Evolutionary conservation across 2,888 invertebrate genomes (phyloP).

Genomic region (Rhamnusium bicolor): DNA sequence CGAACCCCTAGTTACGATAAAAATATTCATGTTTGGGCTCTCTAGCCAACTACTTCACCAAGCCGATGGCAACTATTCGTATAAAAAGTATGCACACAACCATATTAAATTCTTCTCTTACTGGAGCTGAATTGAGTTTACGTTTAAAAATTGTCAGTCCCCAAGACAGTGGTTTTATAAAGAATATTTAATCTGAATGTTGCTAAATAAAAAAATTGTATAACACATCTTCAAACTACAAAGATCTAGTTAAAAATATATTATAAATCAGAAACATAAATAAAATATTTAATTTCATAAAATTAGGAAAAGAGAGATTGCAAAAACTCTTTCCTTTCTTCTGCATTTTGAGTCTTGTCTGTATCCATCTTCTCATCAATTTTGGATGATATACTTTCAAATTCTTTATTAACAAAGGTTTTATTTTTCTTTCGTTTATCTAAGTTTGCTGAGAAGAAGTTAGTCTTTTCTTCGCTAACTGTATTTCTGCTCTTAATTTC

Average conservation of each 20-base stretch:
- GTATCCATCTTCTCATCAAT: slow-evolving; percentile 22
- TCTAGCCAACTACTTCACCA: too few species aligned
- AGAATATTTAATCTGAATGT: too few species aligned
- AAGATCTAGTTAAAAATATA: background rate
- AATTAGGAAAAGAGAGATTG: slow-evolving; percentile 64
- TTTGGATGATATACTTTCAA: slow-evolving; percentile 52
- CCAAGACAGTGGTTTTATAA: too few species aligned
- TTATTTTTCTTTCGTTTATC: slow-evolving; percentile 83
- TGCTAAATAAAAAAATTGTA: too few species aligned
- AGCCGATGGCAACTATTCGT: too few species aligned
- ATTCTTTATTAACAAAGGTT: slow-evolving; percentile 60
- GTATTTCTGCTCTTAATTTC: slow-evolving; percentile 87
- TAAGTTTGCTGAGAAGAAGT: slow-evolving; percentile 88
- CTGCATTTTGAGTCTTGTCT: slow-evolving; percentile 36
- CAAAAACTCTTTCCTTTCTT: slow-evolving; percentile 65
- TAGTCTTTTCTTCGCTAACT: slow-evolving; percentile 93
- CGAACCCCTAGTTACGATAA: too few species aligned
- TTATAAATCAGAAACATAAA: background rate
- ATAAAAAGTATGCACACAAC: too few species aligned
- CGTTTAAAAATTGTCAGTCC: too few species aligned
- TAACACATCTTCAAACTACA: too few species aligned
- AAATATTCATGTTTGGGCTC: too few species aligned
- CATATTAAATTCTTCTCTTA: too few species aligned
- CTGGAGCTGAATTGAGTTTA: too few species aligned
- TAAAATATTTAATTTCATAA: slow-evolving; percentile 1